phyloP scores from a whole-genome alignment of 2,888 invertebrate genomes.

The Hypena proboscidalis region DNA sequence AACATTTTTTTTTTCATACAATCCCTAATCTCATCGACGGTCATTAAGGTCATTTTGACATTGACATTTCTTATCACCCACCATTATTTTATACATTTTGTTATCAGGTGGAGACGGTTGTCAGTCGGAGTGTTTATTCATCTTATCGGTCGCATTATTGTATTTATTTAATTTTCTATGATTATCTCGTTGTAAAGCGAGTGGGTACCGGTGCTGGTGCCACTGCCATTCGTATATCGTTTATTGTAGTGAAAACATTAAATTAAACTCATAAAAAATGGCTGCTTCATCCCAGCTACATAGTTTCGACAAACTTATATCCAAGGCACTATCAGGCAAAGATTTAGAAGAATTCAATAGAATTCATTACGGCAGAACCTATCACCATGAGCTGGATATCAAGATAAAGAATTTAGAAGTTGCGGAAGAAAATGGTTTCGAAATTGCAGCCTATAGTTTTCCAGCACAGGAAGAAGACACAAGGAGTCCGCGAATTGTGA shows the following conservation, averaged over 20 bases:
- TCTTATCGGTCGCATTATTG: too few species aligned
- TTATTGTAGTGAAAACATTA: too few species aligned
- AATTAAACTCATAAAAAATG: too few species aligned
- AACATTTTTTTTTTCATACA: too few species aligned
- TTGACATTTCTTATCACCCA: not conserved
- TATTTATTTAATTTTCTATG: too few species aligned
- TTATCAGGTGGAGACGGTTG: not conserved
- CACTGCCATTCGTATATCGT: too few species aligned
- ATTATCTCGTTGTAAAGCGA: too few species aligned
- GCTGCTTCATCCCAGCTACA: slow-evolving; percentile 54
- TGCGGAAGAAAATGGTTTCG: slow-evolving; percentile 86
- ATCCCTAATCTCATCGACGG: too few species aligned
- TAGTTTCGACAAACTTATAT: slow-evolving; percentile 68
- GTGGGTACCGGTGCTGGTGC: too few species aligned
- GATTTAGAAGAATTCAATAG: slow-evolving; percentile 89
- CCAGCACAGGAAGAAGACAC: slow-evolving; percentile 88
- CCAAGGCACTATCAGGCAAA: slow-evolving; percentile 54
- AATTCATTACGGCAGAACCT: slow-evolving; percentile 91
- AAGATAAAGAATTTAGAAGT: slow-evolving; percentile 72
- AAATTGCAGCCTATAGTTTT: slow-evolving; percentile 91
- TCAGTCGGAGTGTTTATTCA: too few species aligned
- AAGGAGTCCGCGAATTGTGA: slow-evolving; percentile 89
- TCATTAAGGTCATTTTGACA: not conserved
- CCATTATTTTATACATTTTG: not conserved
- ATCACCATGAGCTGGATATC: slow-evolving; percentile 82